Percentiles rank a stretch among this genome's conserved stretches.
phyloP scores from a whole-genome alignment of 2,797 vertebrate genomes.

The Acrossocheilus wenchowensis region DNA sequence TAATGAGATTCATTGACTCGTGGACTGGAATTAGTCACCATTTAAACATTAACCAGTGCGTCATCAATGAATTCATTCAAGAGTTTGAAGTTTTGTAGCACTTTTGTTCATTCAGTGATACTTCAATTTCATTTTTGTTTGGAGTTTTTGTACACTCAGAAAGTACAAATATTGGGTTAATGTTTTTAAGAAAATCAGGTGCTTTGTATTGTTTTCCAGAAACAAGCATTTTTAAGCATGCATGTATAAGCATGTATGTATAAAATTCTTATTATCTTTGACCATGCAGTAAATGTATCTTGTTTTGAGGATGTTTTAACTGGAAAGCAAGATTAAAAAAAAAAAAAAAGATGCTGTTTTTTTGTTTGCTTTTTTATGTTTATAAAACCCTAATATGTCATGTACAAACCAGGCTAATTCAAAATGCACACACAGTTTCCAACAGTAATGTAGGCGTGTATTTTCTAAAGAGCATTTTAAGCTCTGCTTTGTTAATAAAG shows the following conservation, averaged over 20 bases:
- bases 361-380: not conserved
- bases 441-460: not conserved
- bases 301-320: not conserved
- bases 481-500: constrained; percentile 18
- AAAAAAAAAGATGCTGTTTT: not conserved
- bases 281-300: not conserved
- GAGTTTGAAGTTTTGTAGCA: not conserved
- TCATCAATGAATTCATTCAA: not conserved
- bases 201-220: not conserved
- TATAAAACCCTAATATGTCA: not conserved
- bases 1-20: not conserved
- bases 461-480: constrained; percentile 6
- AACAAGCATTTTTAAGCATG: not conserved
- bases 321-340: not conserved
- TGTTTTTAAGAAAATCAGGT: too few species aligned
- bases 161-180: not conserved
- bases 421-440: not conserved
- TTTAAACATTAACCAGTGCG: constrained; percentile 7
- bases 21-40: not conserved
- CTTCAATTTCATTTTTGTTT: too few species aligned
- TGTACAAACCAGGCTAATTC: not conserved
- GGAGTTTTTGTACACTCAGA: not conserved
- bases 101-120: not conserved
- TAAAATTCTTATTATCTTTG: not conserved
- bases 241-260: too few species aligned